Base-by-base conservation (phyloP, 2,888 invertebrate species). In the Acrocyrtus sp. region DNA sequence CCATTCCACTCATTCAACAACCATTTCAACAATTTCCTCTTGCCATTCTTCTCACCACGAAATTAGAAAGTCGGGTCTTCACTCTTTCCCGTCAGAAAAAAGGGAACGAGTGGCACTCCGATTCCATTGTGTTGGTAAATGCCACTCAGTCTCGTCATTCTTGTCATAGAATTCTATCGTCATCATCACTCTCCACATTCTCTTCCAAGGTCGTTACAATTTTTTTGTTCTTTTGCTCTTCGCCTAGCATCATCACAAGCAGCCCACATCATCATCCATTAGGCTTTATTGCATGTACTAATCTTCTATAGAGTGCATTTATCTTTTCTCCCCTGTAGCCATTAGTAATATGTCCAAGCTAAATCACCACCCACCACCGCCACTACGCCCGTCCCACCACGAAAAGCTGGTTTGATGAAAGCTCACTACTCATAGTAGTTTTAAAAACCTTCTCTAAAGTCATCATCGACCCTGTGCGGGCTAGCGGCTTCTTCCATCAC, bases 31-130 rank as follows among this genome's bases (percentile, higher is more conserved):
- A 51, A 67, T 72, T 72, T 72, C 60, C 65, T 34, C 53, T 43
- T 62, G 45, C 29, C 73, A 68, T 73, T 62, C 67, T 57, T 68
- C 67, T 67, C 62, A 67, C 74, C 74, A 72, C 50, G 63, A 63
- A 75, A 68, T 75, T 72, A 65, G 63, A 63, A 72, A 72, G 58
- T 48, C 47, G 53, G 53, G 43, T 53, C 45, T 5, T 34, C 34
- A 8, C 34, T 34, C 34, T 34, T 12, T 34, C 34, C 34, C 5
- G 34, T 34, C 34, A 34, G 5, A 34, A 34, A 34, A 34, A 34
- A 57, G 48, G 61, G 47, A 67, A 67, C 53, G 48, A 5, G 26
- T 43, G 57, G 61, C n/a, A n/a, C n/a, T n/a, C n/a, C n/a, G 48
- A n/a, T 54, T 60, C 47, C 29, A 65, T 66, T 72, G 58, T 70